phyloP scores from a whole-genome alignment of 2,888 invertebrate genomes.

The Leptura quadrifasciata region DNA sequence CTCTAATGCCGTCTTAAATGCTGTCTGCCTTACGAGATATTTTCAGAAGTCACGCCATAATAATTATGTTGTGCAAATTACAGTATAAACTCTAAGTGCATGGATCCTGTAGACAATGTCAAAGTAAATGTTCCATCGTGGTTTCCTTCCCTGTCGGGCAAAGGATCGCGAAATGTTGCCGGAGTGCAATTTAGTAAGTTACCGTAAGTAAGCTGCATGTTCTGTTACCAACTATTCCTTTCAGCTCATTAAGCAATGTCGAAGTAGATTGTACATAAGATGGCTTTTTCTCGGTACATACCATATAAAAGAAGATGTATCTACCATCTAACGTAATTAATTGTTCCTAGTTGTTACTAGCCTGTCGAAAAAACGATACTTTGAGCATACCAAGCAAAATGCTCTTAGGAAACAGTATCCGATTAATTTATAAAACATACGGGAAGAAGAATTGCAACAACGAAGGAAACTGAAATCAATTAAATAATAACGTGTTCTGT shows the following conservation, averaged over 20 bases:
- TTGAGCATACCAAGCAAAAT: no score
- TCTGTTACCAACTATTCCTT: conserved; percentile 7
- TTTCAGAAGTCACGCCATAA: background rate
- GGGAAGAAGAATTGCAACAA: no score
- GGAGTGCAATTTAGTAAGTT: conserved; percentile 3
- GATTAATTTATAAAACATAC: no score
- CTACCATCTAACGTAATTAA: background rate
- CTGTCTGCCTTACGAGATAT: background rate
- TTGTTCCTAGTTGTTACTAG: background rate
- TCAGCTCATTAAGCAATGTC: conserved; percentile 7
- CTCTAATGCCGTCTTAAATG: background rate
- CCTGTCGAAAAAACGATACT: no score
- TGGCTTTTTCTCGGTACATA: background rate
- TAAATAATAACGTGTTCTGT: no score
- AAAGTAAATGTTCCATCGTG: background rate
- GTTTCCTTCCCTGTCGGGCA: background rate
- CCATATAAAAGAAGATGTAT: conserved; percentile 7
- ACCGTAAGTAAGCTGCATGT: background rate
- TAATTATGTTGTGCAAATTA: conserved; percentile 1
- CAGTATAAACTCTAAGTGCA: background rate
- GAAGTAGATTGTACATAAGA: conserved; percentile 2
- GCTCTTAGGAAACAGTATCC: no score
- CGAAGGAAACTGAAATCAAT: no score
- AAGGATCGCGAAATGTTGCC: background rate
- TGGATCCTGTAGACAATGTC: background rate